phyloP scores from a whole-genome alignment of 2,113 vertebrate genomes.

The Micronisus gabar region DNA sequence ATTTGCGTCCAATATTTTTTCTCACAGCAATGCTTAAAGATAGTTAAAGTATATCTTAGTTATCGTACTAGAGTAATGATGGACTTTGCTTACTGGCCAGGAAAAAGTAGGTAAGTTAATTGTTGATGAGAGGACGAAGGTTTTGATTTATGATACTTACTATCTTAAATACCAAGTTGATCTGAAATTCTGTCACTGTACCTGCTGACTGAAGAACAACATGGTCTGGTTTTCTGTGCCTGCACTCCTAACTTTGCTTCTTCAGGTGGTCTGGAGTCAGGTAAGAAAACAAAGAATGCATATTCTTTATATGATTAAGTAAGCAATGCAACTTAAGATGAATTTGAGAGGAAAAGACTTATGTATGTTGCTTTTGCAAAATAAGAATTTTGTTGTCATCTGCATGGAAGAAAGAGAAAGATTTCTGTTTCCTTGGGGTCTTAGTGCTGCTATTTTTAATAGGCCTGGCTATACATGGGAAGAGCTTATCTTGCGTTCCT shows the following conservation, averaged over 20 bases:
- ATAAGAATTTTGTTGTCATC: not conserved
- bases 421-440: not conserved
- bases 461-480: not conserved
- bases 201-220: not conserved
- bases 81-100: conserved; percentile 39
- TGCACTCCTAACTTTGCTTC: conserved; percentile 7
- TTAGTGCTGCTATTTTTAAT: not conserved
- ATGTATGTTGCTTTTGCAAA: not conserved
- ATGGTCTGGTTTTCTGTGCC: conserved; percentile 47
- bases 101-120: not conserved
- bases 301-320: not conserved
- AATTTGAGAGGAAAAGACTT: not conserved
- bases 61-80: not conserved
- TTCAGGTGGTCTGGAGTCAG: conserved; percentile 58
- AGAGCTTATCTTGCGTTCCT: not conserved
- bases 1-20: not conserved
- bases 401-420: not conserved
- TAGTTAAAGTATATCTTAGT: not conserved
- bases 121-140: conserved; percentile 62
- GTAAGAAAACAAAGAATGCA: conserved; percentile 55
- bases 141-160: conserved; percentile 49
- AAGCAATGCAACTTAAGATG: not conserved
- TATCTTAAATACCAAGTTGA: conserved; percentile 24
- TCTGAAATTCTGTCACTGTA: not conserved
- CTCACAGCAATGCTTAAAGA: not conserved